These are phyloP conservation scores for Stratiomys singularior DNA, from an alignment of 2,888 invertebrate genomes.

Conservation along the genomic window DNA sequence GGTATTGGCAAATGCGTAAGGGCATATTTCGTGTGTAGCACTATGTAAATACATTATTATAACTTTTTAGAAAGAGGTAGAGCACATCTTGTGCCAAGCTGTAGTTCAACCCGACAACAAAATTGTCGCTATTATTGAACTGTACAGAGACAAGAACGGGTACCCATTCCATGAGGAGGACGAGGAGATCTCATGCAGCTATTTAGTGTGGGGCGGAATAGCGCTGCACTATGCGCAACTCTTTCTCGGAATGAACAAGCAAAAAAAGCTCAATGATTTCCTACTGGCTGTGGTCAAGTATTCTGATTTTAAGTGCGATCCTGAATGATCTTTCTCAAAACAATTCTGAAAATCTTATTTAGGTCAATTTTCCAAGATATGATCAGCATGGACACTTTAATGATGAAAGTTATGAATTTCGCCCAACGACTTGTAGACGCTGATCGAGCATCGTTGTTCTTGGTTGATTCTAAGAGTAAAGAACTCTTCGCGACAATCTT, in stretches of 20 bases:
- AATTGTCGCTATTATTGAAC: slow-evolving; percentile 74
- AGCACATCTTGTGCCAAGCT: slow-evolving; percentile 71
- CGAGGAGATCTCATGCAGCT: slow-evolving; percentile 74
- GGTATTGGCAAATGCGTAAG: slow-evolving; percentile 57
- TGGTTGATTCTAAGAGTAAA: slow-evolving; percentile 77
- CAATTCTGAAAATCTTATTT: slow-evolving; percentile 49
- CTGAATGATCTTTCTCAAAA: neutral
- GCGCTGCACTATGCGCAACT: slow-evolving; percentile 76
- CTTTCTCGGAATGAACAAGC: slow-evolving; percentile 75
- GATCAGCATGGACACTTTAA: slow-evolving; percentile 83
- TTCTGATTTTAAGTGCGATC: slow-evolving; percentile 54
- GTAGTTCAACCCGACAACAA: slow-evolving; percentile 73
- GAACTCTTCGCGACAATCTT: slow-evolving; percentile 87
- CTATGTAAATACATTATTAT: neutral
- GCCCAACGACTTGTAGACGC: slow-evolving; percentile 84
- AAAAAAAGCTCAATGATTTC: slow-evolving; percentile 79
- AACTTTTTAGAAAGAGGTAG: slow-evolving; percentile 61
- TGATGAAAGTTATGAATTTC: slow-evolving; percentile 85
- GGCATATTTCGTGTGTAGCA: too few species aligned
- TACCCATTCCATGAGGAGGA: slow-evolving; percentile 73
- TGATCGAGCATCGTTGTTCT: slow-evolving; percentile 84
- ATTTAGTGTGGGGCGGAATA: slow-evolving; percentile 77
- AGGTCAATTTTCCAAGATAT: slow-evolving; percentile 91
- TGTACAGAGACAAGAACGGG: slow-evolving; percentile 69
- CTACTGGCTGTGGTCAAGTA: slow-evolving; percentile 83